A percentile compares a stretch with the other conserved stretches of the same genome.
phyloP scores from a whole-genome alignment of 2,888 invertebrate species.

The Noctua fimbriata region DNA sequence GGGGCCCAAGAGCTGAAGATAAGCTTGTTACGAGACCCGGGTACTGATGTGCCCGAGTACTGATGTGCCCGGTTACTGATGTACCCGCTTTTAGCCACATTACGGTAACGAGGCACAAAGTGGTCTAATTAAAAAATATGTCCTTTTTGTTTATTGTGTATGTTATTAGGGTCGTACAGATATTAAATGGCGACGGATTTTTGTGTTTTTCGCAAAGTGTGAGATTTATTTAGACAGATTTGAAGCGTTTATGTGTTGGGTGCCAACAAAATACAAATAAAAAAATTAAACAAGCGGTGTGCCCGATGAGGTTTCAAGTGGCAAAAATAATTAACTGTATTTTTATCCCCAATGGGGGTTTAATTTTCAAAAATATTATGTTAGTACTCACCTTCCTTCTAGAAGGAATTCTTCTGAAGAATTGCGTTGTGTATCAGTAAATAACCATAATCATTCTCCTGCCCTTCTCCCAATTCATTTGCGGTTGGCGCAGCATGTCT shows the following conservation, averaged over 20 bases:
- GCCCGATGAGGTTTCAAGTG: not conserved
- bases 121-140: constrained; percentile 54
- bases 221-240: not conserved
- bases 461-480: too few relatives aligned
- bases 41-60: constrained; percentile 13
- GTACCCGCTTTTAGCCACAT: constrained; percentile 15
- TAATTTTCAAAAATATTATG: not conserved
- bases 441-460: too few relatives aligned
- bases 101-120: constrained; percentile 36
- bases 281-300: not conserved
- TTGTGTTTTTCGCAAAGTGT: not conserved
- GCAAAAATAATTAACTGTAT: not conserved
- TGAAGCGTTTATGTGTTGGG: not conserved
- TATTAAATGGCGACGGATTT: not conserved
- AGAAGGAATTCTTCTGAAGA: not conserved
- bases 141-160: constrained; percentile 37
- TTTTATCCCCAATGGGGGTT: not conserved
- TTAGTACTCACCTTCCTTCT: not conserved
- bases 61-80: constrained; percentile 13
- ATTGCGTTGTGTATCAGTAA: not conserved
- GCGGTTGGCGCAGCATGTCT: too few relatives aligned
- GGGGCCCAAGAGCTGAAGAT: constrained; percentile 17
- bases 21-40: constrained; percentile 38
- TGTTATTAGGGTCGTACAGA: constrained; percentile 3
- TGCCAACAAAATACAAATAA: not conserved